Conservation (phyloP, 2,888 invertebrate genomes). For the Drosophila ezoana region DNA sequence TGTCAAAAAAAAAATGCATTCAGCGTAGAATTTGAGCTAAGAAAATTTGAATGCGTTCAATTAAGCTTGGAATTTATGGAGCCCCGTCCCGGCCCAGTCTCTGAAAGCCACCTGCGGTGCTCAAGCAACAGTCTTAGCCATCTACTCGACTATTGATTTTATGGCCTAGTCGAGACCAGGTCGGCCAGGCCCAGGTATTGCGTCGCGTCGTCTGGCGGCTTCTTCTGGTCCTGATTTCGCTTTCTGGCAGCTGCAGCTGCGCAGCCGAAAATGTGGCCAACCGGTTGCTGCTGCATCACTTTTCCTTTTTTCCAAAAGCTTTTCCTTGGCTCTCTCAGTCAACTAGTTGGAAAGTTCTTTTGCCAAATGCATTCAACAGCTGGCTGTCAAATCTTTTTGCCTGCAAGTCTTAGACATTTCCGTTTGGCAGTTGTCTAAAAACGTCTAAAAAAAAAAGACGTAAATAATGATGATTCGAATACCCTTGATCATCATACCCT, state of each 20-base stretch:
- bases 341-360: constrained; percentile 75
- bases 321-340: constrained; percentile 37
- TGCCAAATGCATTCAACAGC: constrained; percentile 12
- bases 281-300: constrained; percentile 68
- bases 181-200: constrained; percentile 38
- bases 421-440: constrained; percentile 28
- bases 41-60: constrained; percentile 74
- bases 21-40: constrained; percentile 60
- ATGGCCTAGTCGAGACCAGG: constrained; percentile 39
- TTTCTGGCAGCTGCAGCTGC: constrained; percentile 64
- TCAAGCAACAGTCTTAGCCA: constrained; percentile 24
- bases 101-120: constrained; percentile 58
- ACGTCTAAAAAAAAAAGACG: constrained; percentile 7
- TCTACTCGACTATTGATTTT: constrained; percentile 46
- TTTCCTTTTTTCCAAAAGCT: constrained; percentile 67
- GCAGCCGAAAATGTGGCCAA: constrained; percentile 29
- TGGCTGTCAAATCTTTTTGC: constrained; percentile 26
- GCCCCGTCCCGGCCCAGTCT: constrained; percentile 4
- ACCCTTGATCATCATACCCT: constrained; percentile 19
- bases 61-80: constrained; percentile 74
- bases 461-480: constrained; percentile 26
- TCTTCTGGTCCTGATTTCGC: constrained; percentile 76
- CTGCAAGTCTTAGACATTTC: constrained; percentile 44
- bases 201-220: constrained; percentile 20
- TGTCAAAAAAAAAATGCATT: constrained; percentile 50